Percentiles rank a stretch among this genome's conserved stretches.
Evolutionary conservation across 2,113 vertebrate genomes (phyloP).

Genomic region (Grantiella picta): DNA sequence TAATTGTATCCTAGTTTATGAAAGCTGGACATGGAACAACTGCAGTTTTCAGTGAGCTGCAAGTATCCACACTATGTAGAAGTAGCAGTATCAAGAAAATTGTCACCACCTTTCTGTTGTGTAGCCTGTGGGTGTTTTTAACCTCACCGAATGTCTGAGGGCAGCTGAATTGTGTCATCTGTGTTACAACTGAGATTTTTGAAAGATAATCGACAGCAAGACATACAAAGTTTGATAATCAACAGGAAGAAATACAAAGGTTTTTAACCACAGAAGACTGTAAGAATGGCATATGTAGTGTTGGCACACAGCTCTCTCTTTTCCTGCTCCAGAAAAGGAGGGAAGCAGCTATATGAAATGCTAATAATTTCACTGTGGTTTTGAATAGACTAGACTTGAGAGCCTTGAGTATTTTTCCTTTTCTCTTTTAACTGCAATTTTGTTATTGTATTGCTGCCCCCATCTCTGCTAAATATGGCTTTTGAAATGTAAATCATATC

Average conservation of each 20-base stretch:
- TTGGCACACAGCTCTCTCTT: not conserved
- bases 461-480: conserved; percentile 62
- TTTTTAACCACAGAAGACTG: not conserved
- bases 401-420: conserved; percentile 54
- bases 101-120: not conserved
- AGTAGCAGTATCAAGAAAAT: not conserved
- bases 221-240: not conserved
- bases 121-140: not conserved
- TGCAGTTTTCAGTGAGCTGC: not conserved
- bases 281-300: not conserved
- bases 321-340: not conserved
- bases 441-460: conserved; percentile 65
- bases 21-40: not conserved
- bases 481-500: conserved; percentile 64
- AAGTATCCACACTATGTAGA: not conserved
- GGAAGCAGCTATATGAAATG: conserved; percentile 9
- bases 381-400: conserved; percentile 45
- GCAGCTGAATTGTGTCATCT: not conserved
- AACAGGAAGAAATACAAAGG: not conserved
- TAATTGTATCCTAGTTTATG: not conserved
- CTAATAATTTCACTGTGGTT: conserved; percentile 25
- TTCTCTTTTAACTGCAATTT: conserved; percentile 57
- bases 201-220: not conserved
- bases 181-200: not conserved
- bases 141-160: not conserved